phyloP scores from a whole-genome alignment of 2,797 vertebrate species.

The Lutjanus campechanus region DNA sequence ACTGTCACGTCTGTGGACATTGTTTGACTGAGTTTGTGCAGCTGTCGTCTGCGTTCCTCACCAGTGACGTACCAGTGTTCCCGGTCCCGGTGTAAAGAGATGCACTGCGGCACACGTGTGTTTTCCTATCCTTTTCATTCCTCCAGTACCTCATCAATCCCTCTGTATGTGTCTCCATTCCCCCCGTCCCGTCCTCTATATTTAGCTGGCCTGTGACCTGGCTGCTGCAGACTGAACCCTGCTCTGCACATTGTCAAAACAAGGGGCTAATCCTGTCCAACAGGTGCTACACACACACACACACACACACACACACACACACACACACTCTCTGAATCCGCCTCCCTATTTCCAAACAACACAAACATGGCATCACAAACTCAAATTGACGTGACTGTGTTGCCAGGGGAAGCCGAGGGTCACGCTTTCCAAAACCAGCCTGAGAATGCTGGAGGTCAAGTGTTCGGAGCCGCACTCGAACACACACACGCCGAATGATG shows the following conservation, averaged over 20 bases:
- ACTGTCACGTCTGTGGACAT: not conserved
- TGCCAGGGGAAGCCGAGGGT: constrained; percentile 6
- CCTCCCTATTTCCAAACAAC: constrained; percentile 25
- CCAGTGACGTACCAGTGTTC: not conserved
- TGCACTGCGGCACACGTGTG: not conserved
- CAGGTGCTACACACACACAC: constrained; percentile 59
- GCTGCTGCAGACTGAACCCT: constrained; percentile 19
- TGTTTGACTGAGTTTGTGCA: constrained; percentile 2
- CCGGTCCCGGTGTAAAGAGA: not conserved
- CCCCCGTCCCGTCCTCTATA: constrained; percentile 35
- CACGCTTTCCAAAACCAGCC: constrained; percentile 22
- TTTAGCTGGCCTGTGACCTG: constrained; percentile 55
- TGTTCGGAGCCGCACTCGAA: not conserved
- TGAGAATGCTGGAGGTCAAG: constrained; percentile 22
- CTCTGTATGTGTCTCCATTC: not conserved
- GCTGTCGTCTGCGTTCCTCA: constrained; percentile 44
- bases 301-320: not conserved
- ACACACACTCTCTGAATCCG: not conserved
- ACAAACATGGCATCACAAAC: constrained; percentile 19
- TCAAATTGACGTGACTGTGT: constrained; percentile 1
- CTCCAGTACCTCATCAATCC: constrained; percentile 1
- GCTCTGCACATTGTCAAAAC: constrained; percentile 59
- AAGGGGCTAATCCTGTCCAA: constrained; percentile 66
- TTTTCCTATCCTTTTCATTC: constrained; percentile 13
- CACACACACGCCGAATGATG: constrained; percentile 2